Percentiles rank a stretch among this genome's conserved stretches.
Conservation (phyloP, 2,797 vertebrate species). For the Spinus olivaceus region DNA sequence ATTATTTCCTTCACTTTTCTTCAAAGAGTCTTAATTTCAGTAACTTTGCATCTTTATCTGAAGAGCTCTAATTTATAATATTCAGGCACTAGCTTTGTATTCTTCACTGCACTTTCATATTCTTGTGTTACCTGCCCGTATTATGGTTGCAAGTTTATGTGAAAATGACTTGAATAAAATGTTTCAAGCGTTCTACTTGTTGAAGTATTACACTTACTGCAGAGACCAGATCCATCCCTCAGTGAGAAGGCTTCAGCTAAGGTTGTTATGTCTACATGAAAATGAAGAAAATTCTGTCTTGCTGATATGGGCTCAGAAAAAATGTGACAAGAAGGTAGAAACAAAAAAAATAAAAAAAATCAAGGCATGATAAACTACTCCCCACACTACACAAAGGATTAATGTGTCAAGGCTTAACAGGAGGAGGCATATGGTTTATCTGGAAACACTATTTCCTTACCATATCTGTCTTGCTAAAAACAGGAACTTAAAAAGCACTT, state of each 20-base stretch:
- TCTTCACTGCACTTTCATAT: conserved; percentile 73
- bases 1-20: conserved; percentile 63
- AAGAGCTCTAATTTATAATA: conserved; percentile 77
- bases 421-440: background rate
- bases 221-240: background rate
- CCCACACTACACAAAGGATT: background rate
- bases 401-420: background rate
- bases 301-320: background rate
- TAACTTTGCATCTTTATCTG: conserved; percentile 67
- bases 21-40: conserved; percentile 56
- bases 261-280: background rate
- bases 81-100: conserved; percentile 72
- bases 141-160: conserved; percentile 76
- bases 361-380: background rate
- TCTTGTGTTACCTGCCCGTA: conserved; percentile 75
- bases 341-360: background rate
- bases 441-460: background rate
- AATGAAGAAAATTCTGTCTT: background rate
- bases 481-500: background rate
- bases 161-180: conserved; percentile 82
- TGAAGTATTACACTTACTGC: background rate
- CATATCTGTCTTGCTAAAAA: background rate
- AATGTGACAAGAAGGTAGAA: background rate
- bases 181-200: conserved; percentile 72
- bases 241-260: background rate